phyloP scores from a whole-genome alignment of 2,888 invertebrate species.

The Aleiodes alternator region DNA sequence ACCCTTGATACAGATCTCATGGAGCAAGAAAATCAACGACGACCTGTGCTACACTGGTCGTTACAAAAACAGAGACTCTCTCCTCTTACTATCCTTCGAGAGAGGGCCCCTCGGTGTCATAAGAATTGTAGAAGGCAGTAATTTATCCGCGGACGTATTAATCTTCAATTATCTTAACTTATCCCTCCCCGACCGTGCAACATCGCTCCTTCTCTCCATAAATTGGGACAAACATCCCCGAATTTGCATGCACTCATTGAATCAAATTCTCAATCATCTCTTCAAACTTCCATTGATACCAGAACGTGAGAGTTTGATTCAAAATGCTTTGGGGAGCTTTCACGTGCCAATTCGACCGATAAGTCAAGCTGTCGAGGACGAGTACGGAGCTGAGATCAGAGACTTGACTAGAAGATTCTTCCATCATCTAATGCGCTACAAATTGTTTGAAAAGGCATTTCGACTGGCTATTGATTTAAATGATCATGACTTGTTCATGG shows the following conservation, averaged over 20 bases:
- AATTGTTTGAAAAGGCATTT: constrained; percentile 88
- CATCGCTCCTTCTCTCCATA: constrained; percentile 81
- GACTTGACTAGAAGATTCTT: constrained; percentile 92
- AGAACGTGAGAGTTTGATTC: constrained; percentile 80
- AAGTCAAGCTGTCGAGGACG: constrained; percentile 82
- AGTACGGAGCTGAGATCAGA: constrained; percentile 86
- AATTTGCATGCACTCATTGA: constrained; percentile 85
- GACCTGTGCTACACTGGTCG: constrained; percentile 69
- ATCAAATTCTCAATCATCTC: constrained; percentile 83
- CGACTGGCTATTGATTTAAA: constrained; percentile 89
- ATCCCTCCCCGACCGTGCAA: constrained; percentile 82
- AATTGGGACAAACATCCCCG: constrained; percentile 89
- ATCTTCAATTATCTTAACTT: constrained; percentile 81
- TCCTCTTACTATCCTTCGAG: constrained; percentile 80
- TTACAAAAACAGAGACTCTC: constrained; percentile 77
- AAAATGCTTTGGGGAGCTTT: constrained; percentile 88
- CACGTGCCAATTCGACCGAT: constrained; percentile 83
- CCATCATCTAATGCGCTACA: constrained; percentile 85
- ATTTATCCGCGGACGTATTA: constrained; percentile 79
- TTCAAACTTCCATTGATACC: constrained; percentile 79
- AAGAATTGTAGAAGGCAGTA: constrained; percentile 77
- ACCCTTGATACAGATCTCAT: constrained; percentile 78
- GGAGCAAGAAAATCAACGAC: constrained; percentile 78
- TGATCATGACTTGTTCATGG: constrained; percentile 92
- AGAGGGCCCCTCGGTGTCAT: constrained; percentile 80